Conservation (phyloP, 2,888 invertebrate species). For the Xestia ashworthii region DNA sequence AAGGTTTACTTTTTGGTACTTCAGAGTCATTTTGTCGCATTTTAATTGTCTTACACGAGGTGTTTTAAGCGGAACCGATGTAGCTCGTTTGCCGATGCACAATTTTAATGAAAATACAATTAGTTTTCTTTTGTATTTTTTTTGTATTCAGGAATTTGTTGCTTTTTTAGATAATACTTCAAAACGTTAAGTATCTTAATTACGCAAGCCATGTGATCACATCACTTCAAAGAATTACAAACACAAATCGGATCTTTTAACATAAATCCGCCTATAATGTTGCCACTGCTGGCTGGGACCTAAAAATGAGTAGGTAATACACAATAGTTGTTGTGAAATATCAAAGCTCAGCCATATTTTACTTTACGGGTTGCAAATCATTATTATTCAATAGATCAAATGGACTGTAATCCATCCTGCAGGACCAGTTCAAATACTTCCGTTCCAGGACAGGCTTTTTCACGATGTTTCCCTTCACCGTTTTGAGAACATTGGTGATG, state of each 20-base stretch:
- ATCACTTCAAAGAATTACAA: background rate
- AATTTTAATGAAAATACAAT: slow-evolving; percentile 5
- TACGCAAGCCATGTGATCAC: background rate
- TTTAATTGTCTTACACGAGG: slow-evolving; percentile 58
- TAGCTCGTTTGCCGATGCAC: slow-evolving; percentile 8
- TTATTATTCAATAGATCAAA: no score
- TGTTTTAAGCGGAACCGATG: slow-evolving; percentile 39
- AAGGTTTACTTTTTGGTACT: slow-evolving; percentile 57
- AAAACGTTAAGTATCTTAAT: background rate
- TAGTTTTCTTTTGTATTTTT: background rate
- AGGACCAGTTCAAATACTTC: background rate
- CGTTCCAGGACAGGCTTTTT: background rate
- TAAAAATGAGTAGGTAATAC: no score
- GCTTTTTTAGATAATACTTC: background rate
- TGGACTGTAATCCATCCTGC: background rate
- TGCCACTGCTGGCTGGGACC: background rate
- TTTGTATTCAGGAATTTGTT: background rate
- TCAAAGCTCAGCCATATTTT: no score
- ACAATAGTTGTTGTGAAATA: no score
- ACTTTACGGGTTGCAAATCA: no score
- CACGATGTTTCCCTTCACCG: background rate
- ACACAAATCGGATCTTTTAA: background rate
- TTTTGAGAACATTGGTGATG: background rate
- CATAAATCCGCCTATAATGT: background rate
- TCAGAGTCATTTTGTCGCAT: slow-evolving; percentile 55